Base-by-base conservation (phyloP, 2,888 invertebrate genomes). In the Athripsodes cinereus region DNA sequence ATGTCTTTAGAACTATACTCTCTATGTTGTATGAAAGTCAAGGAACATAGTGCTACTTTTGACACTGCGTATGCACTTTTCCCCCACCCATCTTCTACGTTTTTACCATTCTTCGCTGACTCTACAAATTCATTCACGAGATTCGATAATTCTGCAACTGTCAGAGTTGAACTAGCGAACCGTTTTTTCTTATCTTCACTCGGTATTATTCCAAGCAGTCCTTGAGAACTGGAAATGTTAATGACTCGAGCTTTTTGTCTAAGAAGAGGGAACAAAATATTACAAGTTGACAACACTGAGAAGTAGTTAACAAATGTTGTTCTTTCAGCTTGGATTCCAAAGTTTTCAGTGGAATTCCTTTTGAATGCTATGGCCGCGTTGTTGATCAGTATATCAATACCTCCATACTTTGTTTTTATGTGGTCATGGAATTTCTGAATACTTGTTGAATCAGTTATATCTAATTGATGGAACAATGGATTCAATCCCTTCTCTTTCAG, bases 281-380 rank as follows among this genome's bases (percentile, higher is more conserved):
- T 78, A 55, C 90, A 90, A 1, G 85, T 79, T 56, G 79, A 74
- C 18, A 86, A 67, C 21, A 86, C 76, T 8, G 79, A 78, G 68
- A 84, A 87, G 69, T 86, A 91, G 69, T 92, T 92, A 0, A 86
- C 82, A 40, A 72, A 72, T 5, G 87, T 60, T 0, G 90, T 89
- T 65, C 84, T 78, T 66, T 86, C 81, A 0, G 90, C 92, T 74
- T 91, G 90, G 5, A 77, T 71, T 0, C 70, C 67, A 51, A 84
- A 82, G 1, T 90, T 81, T 52, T 84, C 88, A 0, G 81, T 76
- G 0, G 86, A 78, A 11, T 69, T 69, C 3, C 22, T 47, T 77
- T 84, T 84, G 66, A 82, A 88, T 1, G 86, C 86, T 55, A 88
- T 87, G 62, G 81, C 89, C 21, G 90, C 90, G 71, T 91, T 91